A percentile compares a stretch with the other conserved stretches of the same genome.
Evolutionary conservation across 2,888 invertebrate species (phyloP).

Genomic region (Aelia acuminata): DNA sequence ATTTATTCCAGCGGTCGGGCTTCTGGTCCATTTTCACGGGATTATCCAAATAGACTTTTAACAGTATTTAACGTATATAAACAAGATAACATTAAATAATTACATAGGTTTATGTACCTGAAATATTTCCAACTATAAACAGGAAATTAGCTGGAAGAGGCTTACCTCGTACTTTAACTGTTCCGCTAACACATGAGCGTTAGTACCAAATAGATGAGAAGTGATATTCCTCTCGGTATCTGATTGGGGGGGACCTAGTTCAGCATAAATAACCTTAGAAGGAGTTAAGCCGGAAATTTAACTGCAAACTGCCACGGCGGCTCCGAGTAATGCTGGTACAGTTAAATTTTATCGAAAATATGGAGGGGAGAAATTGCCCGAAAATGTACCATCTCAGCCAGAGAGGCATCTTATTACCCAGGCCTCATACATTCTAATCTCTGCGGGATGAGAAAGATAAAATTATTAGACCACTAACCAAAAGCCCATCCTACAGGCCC

Average conservation of each 20-base stretch:
- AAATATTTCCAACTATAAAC: no score
- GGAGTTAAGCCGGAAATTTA: slow-evolving; percentile 7
- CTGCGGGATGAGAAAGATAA: slow-evolving; percentile 35
- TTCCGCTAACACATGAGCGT: no score
- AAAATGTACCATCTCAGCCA: not conserved
- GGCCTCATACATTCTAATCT: slow-evolving; percentile 43
- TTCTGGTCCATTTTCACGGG: no score
- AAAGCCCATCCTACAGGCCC: not conserved
- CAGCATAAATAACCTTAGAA: not conserved
- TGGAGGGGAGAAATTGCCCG: slow-evolving; percentile 1
- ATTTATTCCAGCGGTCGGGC: no score
- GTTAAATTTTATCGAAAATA: slow-evolving; percentile 42
- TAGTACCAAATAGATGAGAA: no score
- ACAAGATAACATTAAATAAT: no score
- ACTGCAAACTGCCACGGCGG: not conserved
- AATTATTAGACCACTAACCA: slow-evolving; percentile 40
- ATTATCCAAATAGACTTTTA: no score
- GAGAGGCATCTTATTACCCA: slow-evolving; percentile 33
- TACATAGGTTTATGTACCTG: no score
- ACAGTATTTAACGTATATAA: no score
- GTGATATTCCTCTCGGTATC: no score
- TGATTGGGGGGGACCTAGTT: not conserved
- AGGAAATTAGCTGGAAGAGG: no score
- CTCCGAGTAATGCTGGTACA: not conserved
- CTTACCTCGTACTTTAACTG: no score